Base-by-base conservation (phyloP, 2,888 invertebrate genomes). In the Drosophila formosana region DNA sequence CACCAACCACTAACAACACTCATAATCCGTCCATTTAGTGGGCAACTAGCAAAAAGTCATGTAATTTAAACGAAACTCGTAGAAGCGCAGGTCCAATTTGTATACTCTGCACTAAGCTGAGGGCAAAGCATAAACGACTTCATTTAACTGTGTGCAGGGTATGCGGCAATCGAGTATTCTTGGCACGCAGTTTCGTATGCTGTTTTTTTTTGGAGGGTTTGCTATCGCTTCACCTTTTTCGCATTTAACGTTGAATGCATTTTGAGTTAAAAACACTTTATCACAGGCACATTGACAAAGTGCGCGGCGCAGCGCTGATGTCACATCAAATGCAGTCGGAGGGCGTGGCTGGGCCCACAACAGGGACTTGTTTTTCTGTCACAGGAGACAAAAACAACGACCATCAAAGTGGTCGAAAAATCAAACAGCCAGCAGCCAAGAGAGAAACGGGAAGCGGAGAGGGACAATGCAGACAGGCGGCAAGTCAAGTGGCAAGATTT, bases 11-110 rank as follows among this genome's bases (percentile, higher is more conserved):
- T 82, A 88, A 83, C 88, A 82, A 85, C 88, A 80, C 71, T 82
- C 83, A 83, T 83, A 83, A 83, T 83, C 83, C 88, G 73, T 62
- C 80, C 86, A 88, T 88, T 83, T 88, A 82, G 86, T 74, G 82
- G 71, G 49, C 52, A 79, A 69, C 85, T 70, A 68, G 64, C 75
- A 67, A 34, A 46, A 39, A 72, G 43, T 60, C 74, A 69, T 76
- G 88, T 82, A 84, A 88, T 86, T 88, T 84, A 76, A 88, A 74
- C 69, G 78, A 62, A 71, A 47, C 80, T 67, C 78, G 68, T 73
- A 78, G 71, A 18, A 37, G 25, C 25, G 13, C 37, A 52, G 13
- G 4, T 45, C 43, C 34, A 55, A 57, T 66, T 56, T 56, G 43
- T 51, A 66, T 63, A 67, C 63, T 47, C 72, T 57, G 49, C 28